phyloP scores from a whole-genome alignment of 2,888 invertebrate species.

The Portevinia maculata region DNA sequence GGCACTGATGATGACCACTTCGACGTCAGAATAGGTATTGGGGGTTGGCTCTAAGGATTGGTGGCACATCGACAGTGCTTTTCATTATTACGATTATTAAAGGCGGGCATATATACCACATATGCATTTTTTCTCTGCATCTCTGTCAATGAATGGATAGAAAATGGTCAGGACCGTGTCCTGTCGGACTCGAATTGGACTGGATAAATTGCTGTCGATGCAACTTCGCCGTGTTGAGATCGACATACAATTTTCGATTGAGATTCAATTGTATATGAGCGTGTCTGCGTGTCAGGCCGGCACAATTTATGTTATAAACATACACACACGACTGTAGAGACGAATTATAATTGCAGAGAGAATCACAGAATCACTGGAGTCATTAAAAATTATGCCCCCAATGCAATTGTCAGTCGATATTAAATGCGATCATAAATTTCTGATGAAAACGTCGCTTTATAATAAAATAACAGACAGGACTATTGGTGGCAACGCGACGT shows the following conservation, averaged over 20 bases:
- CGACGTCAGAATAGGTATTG: background rate
- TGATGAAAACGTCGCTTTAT: slow-evolving; percentile 70
- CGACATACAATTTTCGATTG: slow-evolving; percentile 65
- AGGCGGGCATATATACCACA: slow-evolving; percentile 25
- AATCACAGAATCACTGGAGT: slow-evolving; percentile 66
- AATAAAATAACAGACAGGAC: slow-evolving; percentile 68
- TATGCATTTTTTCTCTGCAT: slow-evolving; percentile 28
- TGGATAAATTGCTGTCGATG: slow-evolving; percentile 67
- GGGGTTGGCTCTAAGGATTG: slow-evolving; percentile 38
- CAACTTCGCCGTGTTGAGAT: slow-evolving; percentile 49
- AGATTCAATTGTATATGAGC: slow-evolving; percentile 68
- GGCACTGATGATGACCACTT: slow-evolving; percentile 21
- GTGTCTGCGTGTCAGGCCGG: slow-evolving; percentile 20
- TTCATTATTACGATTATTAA: slow-evolving; percentile 69
- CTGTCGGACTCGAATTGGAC: slow-evolving; percentile 41
- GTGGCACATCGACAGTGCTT: slow-evolving; percentile 29
- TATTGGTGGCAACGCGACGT: slow-evolving; percentile 31
- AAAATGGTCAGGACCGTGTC: slow-evolving; percentile 44
- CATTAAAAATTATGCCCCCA: slow-evolving; percentile 74
- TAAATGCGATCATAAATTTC: slow-evolving; percentile 74
- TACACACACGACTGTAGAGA: slow-evolving; percentile 16
- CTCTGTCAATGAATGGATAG: slow-evolving; percentile 50
- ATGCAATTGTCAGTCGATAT: slow-evolving; percentile 75
- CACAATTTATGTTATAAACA: slow-evolving; percentile 59
- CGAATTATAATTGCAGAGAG: slow-evolving; percentile 69